Conservation (phyloP, 2,888 invertebrate species). For the Drosophila antonietae region DNA sequence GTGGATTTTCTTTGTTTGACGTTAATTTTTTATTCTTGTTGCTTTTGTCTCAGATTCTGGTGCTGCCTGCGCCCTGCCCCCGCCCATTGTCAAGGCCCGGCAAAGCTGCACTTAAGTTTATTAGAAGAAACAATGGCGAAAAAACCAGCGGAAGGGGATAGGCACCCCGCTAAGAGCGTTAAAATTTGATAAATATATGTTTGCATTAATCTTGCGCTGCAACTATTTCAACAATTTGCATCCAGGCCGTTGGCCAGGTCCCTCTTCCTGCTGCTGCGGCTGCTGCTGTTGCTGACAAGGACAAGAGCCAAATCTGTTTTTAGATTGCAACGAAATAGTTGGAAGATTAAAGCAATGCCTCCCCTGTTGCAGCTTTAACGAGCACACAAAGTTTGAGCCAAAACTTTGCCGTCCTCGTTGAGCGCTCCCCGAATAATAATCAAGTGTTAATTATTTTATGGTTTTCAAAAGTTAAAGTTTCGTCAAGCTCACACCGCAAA, state of each 20-base stretch:
- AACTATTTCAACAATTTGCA: constrained; percentile 74
- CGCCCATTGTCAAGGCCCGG: not conserved
- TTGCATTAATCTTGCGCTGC: constrained; percentile 69
- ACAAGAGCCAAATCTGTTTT: constrained; percentile 63
- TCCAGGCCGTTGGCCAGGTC: constrained; percentile 31
- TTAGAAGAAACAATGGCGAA: constrained; percentile 68
- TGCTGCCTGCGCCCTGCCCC: constrained; percentile 16
- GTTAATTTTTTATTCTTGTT: constrained; percentile 78
- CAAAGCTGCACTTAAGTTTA: constrained; percentile 78
- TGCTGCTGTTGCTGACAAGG: constrained; percentile 47
- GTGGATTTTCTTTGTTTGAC: constrained; percentile 81
- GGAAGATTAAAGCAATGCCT: constrained; percentile 69
- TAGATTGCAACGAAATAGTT: constrained; percentile 68
- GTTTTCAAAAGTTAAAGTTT: constrained; percentile 79
- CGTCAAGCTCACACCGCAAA: constrained; percentile 69
- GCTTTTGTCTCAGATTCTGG: constrained; percentile 67
- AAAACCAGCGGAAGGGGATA: not conserved
- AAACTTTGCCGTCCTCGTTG: constrained; percentile 44
- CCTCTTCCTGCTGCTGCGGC: constrained; percentile 17
- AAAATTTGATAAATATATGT: constrained; percentile 70
- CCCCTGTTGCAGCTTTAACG: constrained; percentile 64
- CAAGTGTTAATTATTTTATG: constrained; percentile 85
- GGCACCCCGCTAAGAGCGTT: constrained; percentile 44
- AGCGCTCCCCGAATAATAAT: constrained; percentile 84
- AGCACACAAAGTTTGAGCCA: constrained; percentile 42